Conservation (phyloP, 1,140 invertebrate genomes). For the Aphelenchoides avenae region DNA sequence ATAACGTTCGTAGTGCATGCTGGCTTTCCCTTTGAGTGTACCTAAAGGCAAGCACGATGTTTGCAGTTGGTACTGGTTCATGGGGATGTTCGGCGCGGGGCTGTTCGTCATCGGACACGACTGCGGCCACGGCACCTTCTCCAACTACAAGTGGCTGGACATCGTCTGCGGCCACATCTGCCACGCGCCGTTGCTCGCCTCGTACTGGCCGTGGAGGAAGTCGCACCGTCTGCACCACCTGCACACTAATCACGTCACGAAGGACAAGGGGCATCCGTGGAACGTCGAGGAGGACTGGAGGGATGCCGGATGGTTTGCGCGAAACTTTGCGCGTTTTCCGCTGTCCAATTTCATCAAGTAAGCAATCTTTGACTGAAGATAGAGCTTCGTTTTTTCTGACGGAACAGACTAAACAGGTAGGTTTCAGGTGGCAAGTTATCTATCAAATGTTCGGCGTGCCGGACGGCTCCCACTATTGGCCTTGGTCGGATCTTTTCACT, state of each 20-base stretch:
- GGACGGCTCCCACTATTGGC: slow-evolving; percentile 56
- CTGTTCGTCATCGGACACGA: slow-evolving; percentile 63
- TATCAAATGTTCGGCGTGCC: slow-evolving; percentile 54
- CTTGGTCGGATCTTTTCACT: slow-evolving; percentile 44
- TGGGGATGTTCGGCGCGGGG: slow-evolving; percentile 60
- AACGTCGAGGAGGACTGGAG: slow-evolving; percentile 42
- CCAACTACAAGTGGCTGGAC: slow-evolving; percentile 54
- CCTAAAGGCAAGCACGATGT: too few species aligned
- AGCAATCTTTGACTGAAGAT: too few species aligned
- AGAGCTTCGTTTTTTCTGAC: slow-evolving; percentile 1
- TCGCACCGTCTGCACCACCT: slow-evolving; percentile 55
- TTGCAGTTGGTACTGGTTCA: slow-evolving; percentile 59
- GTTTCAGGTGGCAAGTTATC: slow-evolving; percentile 54
- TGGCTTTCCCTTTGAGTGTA: too few species aligned
- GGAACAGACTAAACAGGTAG: too few species aligned
- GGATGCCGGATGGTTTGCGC: slow-evolving; percentile 20
- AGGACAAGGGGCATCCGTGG: slow-evolving; percentile 57
- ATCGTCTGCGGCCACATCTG: slow-evolving; percentile 52
- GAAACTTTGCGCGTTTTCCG: slow-evolving; percentile 49
- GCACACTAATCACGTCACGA: slow-evolving; percentile 48
- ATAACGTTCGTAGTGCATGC: too few species aligned
- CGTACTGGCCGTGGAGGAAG: slow-evolving; percentile 56
- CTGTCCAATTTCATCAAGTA: slow-evolving; percentile 41
- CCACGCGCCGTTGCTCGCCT: slow-evolving; percentile 48
- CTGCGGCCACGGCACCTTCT: slow-evolving; percentile 62